Conservation (phyloP, 2,888 invertebrate species). For the Calliphora vomitoria region DNA sequence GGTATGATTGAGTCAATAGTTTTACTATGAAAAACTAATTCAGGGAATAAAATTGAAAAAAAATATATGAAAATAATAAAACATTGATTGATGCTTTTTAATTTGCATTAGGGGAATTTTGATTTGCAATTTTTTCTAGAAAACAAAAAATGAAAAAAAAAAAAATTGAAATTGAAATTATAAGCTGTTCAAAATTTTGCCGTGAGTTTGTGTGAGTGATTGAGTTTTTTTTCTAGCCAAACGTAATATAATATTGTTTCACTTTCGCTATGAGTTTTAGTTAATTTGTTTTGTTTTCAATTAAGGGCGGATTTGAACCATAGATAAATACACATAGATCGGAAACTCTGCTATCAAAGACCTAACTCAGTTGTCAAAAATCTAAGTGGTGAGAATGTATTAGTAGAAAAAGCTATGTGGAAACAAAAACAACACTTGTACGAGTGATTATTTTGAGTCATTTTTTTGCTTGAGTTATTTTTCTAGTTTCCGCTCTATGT, state of each 20-base stretch:
- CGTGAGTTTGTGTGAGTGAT: slow-evolving; percentile 34
- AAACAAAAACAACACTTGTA: no score
- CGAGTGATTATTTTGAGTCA: no score
- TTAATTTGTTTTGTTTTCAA: background rate
- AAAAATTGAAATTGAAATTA: background rate
- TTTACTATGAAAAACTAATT: background rate
- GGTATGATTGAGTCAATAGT: slow-evolving; percentile 71
- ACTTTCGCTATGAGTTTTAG: background rate
- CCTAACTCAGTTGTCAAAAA: no score
- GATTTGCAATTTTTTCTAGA: background rate
- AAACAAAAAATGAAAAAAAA: background rate
- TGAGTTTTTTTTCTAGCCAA: background rate
- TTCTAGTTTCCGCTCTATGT: no score
- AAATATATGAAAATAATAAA: background rate
- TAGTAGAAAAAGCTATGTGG: no score
- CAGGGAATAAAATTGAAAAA: background rate
- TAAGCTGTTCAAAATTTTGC: background rate
- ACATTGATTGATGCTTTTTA: slow-evolving; percentile 23
- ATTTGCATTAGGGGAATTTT: slow-evolving; percentile 15
- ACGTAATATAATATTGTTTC: background rate
- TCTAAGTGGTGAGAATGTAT: no score
- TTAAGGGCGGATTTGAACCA: background rate
- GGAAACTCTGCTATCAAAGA: no score
- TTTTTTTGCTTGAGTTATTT: no score
- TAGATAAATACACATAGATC: no score